Evolutionary conservation across 2,113 vertebrate genomes (phyloP).

Genomic region (Neomonachus schauinslandi): DNA sequence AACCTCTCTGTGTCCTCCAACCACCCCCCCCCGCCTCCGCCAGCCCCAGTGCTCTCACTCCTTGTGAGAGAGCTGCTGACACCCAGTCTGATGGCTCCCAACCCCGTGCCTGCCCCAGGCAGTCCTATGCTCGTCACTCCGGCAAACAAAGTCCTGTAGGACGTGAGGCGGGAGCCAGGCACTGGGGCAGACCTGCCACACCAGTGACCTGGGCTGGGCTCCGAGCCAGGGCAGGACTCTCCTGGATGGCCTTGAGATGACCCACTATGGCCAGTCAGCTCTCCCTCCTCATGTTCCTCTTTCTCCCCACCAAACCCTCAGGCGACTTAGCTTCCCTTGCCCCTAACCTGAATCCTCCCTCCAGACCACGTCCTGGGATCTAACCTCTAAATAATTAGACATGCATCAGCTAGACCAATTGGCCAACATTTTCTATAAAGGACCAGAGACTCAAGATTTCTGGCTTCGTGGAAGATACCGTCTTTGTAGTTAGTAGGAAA

Average conservation of each 20-base stretch:
- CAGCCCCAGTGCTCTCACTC: neutral
- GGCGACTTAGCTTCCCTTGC: neutral
- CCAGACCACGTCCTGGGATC: neutral
- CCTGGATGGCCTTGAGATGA: neutral
- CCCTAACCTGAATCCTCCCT: neutral
- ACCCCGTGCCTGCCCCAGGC: neutral
- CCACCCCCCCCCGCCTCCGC: accelerated
- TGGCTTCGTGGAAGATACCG: neutral
- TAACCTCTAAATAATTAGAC: neutral
- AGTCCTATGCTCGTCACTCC: neutral
- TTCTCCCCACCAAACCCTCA: neutral
- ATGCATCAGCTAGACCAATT: neutral
- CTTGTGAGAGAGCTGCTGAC: neutral
- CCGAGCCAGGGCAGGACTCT: neutral
- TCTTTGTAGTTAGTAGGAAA: neutral
- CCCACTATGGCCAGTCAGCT: accelerated
- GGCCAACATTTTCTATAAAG: neutral
- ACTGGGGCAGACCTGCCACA: neutral
- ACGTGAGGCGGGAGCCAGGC: accelerated
- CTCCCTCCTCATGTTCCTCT: neutral
- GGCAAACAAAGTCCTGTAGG: neutral
- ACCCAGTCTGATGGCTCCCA: neutral
- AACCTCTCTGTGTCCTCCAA: neutral
- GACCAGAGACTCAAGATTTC: neutral
- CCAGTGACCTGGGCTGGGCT: neutral